Evolutionary conservation across 2,797 vertebrate genomes (phyloP).

Genomic region (Tragopan temminckii): DNA sequence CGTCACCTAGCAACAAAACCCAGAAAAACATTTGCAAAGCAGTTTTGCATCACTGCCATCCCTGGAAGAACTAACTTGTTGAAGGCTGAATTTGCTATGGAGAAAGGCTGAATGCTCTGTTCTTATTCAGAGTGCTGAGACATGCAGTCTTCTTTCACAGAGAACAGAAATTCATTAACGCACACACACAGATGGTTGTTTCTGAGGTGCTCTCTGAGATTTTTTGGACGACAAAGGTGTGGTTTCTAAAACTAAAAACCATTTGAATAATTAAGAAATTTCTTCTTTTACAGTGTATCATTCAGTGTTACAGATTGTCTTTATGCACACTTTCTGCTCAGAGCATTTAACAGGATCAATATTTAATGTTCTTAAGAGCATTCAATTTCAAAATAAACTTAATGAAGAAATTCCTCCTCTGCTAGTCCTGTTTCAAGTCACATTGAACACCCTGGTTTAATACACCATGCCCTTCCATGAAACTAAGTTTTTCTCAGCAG

Average conservation of each 20-base stretch:
- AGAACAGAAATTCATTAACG: constrained; percentile 79
- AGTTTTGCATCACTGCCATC: constrained; percentile 78
- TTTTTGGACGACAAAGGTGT: constrained; percentile 50
- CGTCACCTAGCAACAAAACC: constrained; percentile 86
- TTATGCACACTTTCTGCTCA: background rate
- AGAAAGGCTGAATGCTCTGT: constrained; percentile 77
- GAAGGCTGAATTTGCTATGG: constrained; percentile 80
- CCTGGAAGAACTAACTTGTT: constrained; percentile 76
- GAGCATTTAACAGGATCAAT: constrained; percentile 27
- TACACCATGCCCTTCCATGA: background rate
- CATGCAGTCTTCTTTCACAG: constrained; percentile 70
- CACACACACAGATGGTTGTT: constrained; percentile 67
- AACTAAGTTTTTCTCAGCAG: background rate
- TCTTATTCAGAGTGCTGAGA: constrained; percentile 82
- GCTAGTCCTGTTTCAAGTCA: background rate
- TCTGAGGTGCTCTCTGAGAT: constrained; percentile 68
- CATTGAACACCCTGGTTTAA: background rate
- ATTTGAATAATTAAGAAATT: constrained; percentile 25
- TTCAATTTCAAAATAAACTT: constrained; percentile 48
- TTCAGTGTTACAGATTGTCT: background rate
- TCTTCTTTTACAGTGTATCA: constrained; percentile 32
- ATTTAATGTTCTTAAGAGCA: constrained; percentile 35
- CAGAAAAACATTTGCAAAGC: constrained; percentile 84
- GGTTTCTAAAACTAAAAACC: constrained; percentile 34
- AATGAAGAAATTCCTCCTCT: constrained; percentile 18